Conservation (phyloP, 2,113 vertebrate genomes). For the Corydoras maculifer region DNA sequence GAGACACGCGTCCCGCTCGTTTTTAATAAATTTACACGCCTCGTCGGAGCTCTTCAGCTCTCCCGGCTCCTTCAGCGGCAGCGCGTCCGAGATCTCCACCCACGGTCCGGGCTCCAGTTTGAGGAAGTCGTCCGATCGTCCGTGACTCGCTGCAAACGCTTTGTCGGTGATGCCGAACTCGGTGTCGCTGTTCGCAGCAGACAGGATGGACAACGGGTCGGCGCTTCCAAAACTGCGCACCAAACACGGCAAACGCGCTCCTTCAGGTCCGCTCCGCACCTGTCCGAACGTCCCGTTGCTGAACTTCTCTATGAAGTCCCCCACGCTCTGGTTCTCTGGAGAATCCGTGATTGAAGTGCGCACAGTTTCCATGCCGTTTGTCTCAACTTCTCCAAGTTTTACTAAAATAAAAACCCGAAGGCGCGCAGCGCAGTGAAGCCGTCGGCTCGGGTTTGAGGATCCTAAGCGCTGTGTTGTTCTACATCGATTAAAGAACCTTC, state of each 20-base stretch:
- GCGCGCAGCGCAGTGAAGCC: too few relatives aligned
- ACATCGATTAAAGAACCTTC: conserved; percentile 18
- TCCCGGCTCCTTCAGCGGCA: background rate
- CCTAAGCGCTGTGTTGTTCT: background rate
- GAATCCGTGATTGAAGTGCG: conserved; percentile 38
- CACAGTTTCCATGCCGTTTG: conserved; percentile 43
- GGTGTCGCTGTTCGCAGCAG: conserved; percentile 24
- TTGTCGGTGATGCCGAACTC: conserved; percentile 38
- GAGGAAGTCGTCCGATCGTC: conserved; percentile 5
- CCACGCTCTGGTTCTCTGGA: conserved; percentile 31
- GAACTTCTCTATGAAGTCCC: conserved; percentile 40
- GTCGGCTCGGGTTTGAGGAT: background rate
- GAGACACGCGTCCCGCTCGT: background rate
- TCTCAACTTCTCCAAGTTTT: too few relatives aligned
- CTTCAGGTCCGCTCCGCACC: conserved; percentile 19
- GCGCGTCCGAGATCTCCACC: background rate
- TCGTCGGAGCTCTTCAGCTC: background rate
- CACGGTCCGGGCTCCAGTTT: background rate
- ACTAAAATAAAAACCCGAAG: too few relatives aligned
- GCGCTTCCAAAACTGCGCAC: conserved; percentile 53
- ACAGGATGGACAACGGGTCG: conserved; percentile 33
- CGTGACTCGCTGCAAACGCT: conserved; percentile 40
- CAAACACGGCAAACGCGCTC: conserved; percentile 15
- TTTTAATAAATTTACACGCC: background rate
- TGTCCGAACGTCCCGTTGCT: conserved; percentile 33